Conservation (phyloP, 1,140 invertebrate genomes). For the Anadara kagoshimensis region DNA sequence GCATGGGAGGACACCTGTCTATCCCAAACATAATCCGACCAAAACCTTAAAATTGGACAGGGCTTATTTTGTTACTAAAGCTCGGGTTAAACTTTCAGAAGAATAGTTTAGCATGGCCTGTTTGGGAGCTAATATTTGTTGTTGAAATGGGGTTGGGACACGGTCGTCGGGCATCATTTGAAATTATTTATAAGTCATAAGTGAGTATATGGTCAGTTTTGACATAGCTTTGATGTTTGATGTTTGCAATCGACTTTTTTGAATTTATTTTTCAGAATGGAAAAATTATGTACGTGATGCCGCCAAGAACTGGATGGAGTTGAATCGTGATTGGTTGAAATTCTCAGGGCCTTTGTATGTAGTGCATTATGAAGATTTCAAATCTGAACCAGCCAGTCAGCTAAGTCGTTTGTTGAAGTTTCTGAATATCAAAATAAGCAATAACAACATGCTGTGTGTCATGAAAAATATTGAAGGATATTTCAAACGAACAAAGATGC, state of each 20-base stretch:
- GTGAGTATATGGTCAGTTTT: too few relatives aligned
- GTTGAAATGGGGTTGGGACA: too few relatives aligned
- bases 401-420: neutral
- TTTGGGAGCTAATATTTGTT: too few relatives aligned
- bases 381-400: neutral
- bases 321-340: constrained; percentile 1
- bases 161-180: too few relatives aligned
- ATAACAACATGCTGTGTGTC: constrained; percentile 8
- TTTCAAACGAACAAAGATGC: constrained; percentile 3
- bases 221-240: too few relatives aligned
- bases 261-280: constrained; percentile 11
- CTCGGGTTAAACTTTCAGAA: too few relatives aligned
- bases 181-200: too few relatives aligned
- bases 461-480: constrained; percentile 2
- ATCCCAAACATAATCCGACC: too few relatives aligned
- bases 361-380: neutral
- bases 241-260: neutral
- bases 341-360: neutral
- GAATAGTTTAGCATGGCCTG: too few relatives aligned
- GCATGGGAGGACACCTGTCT: too few relatives aligned
- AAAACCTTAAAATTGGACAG: too few relatives aligned
- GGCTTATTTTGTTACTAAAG: too few relatives aligned
- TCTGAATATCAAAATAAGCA: neutral
- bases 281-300: neutral
- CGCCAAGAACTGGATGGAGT: neutral